Base-by-base conservation (phyloP, 2,888 invertebrate species). In the Cerceris ruficornis region DNA sequence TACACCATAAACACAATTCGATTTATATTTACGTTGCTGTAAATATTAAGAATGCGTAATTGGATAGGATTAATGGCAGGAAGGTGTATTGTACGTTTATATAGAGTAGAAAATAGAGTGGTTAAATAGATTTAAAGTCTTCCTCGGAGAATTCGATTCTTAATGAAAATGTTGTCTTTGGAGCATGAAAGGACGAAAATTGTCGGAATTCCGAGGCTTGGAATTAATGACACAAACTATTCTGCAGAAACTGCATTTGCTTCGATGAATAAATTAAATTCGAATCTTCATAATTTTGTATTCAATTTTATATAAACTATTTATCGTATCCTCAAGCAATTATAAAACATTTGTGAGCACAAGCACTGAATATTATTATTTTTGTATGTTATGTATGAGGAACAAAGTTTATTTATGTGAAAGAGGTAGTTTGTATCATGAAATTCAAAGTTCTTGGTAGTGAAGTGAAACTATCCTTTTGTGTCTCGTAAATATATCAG, bases 11-110 rank as follows among this genome's bases (percentile, higher is more conserved):
- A 69, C 70, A 83, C 58, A 69, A 57, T 62, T 65, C 55, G 61
- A 69, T 81, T 28, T 83, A 81, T 72, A 57, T 77, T 78, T 72
- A 66, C 69, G 77, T 78, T 78, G 76, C 69, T 75, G 70, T 72
- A 79, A 78, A 73, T 78, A 80, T 74, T 80, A 73, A 54, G 73
- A 73, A 80, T 74, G 66, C 46, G 59, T 70, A 57, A 75, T 70
- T 59, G 64, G 68, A 57, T 65, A 52, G 62, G 62, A 59, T 55
- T 66, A 54, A 62, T 62, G 49, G 50, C 66, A 67, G 55, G 64
- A 64, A 52, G 68, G 57, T 62, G 69, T 67, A 70, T 71, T 41
- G n/a, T 28, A 42, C n/a, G 55, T 77, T 77, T 67, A 64, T 42
- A 50, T 73, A 74, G 66, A 57, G 55, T 78, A 73, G 73, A 79